A percentile compares a stretch with the other conserved stretches of the same genome.
phyloP scores from a whole-genome alignment of 1,140 invertebrate genomes.

The Cotesia glomerata region DNA sequence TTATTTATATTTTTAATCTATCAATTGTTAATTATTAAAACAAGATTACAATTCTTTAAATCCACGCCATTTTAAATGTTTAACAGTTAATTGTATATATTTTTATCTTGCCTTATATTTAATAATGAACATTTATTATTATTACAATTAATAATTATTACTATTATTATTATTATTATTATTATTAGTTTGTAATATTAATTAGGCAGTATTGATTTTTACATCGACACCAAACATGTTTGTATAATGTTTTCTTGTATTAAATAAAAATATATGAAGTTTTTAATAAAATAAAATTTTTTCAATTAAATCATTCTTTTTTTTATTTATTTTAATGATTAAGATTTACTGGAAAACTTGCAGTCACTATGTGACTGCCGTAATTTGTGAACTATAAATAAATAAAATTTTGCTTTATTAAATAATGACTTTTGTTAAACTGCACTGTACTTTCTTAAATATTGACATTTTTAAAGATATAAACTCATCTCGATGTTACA shows the following conservation, averaged over 20 bases:
- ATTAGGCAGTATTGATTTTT: slow-evolving; percentile 37
- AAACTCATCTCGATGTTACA: no score
- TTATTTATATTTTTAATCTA: not conserved
- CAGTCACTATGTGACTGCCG: no score
- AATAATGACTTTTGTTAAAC: no score
- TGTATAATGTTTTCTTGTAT: slow-evolving; percentile 50
- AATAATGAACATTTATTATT: not conserved
- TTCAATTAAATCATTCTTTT: not conserved
- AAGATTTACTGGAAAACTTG: no score
- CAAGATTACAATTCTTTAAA: not conserved
- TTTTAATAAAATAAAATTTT: slow-evolving; percentile 42
- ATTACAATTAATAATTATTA: not conserved
- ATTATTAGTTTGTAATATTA: not conserved
- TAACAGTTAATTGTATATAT: not conserved
- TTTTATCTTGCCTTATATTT: not conserved
- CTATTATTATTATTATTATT: not conserved
- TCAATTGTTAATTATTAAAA: not conserved
- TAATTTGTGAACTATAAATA: no score
- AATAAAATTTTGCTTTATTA: no score
- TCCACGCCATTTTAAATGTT: not conserved
- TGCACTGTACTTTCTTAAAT: no score
- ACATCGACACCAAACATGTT: slow-evolving; percentile 43
- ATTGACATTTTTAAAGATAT: no score
- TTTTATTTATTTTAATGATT: not conserved
- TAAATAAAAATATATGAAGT: slow-evolving; percentile 51